Evolutionary conservation across 2,113 vertebrate species (phyloP).

Genomic region (Scalopus aquaticus): DNA sequence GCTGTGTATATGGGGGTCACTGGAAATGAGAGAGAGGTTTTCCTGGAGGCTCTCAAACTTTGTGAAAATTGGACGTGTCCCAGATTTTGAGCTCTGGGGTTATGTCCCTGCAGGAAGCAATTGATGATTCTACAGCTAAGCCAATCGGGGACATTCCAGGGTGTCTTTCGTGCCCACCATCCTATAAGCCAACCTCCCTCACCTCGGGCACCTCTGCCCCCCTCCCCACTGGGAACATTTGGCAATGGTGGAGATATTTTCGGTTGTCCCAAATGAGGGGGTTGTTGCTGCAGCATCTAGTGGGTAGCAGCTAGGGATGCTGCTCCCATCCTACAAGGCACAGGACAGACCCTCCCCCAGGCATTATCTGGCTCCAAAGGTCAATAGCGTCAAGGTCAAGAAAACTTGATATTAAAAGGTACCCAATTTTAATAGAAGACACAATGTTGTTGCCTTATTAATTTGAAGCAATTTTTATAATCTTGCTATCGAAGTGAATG

Average conservation of each 20-base stretch:
- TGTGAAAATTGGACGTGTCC: constrained; percentile 36
- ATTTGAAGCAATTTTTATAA: constrained; percentile 12
- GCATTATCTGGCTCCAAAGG: background rate
- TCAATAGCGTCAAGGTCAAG: background rate
- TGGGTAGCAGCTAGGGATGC: background rate
- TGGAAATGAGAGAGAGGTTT: background rate
- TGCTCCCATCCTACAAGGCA: background rate
- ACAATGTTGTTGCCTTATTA: background rate
- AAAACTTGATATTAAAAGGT: background rate
- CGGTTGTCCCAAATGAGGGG: background rate
- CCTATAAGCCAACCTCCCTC: background rate
- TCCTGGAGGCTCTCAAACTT: background rate
- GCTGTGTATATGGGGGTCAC: constrained; percentile 42
- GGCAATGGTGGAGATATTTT: background rate
- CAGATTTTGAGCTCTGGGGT: background rate
- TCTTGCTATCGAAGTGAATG: background rate
- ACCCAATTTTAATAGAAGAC: background rate
- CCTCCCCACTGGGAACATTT: background rate
- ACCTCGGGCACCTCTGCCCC: background rate
- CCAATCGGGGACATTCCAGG: background rate
- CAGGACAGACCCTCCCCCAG: background rate
- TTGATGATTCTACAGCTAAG: background rate
- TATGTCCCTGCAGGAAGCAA: background rate
- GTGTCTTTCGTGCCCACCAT: background rate
- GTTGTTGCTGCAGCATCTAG: background rate